Conservation (phyloP, 2,113 vertebrate species). For the Hiodon tergisus region DNA sequence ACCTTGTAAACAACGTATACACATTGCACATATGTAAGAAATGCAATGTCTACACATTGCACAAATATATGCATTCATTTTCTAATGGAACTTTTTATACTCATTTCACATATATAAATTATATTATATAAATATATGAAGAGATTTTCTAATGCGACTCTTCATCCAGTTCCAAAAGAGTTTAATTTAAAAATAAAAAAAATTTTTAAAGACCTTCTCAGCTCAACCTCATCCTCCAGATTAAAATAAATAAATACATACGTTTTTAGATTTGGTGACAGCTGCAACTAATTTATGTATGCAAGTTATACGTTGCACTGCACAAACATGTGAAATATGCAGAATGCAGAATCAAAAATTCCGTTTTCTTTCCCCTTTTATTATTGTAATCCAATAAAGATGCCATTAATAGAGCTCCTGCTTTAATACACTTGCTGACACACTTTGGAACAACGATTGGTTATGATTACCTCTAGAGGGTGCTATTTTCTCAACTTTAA, state of each 20-base stretch:
- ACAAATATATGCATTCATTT: background rate
- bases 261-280: background rate
- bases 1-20: background rate
- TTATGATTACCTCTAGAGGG: slow-evolving; percentile 59
- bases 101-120: background rate
- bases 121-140: background rate
- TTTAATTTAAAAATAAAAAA: background rate
- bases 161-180: no score
- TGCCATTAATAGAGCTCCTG: slow-evolving; percentile 24
- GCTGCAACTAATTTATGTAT: background rate
- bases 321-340: background rate
- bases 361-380: background rate
- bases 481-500: slow-evolving; percentile 62
- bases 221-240: background rate
- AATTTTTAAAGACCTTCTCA: background rate
- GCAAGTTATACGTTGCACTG: no score
- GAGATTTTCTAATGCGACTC: background rate
- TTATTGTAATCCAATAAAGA: slow-evolving; percentile 18
- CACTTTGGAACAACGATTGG: slow-evolving; percentile 16
- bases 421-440: slow-evolving; percentile 14
- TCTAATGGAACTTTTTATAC: background rate
- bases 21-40: slow-evolving; percentile 12
- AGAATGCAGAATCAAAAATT: slow-evolving; percentile 11
- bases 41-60: background rate
- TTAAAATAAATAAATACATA: no score